phyloP scores from a whole-genome alignment of 2,888 invertebrate species.

The Mayetiola destructor region DNA sequence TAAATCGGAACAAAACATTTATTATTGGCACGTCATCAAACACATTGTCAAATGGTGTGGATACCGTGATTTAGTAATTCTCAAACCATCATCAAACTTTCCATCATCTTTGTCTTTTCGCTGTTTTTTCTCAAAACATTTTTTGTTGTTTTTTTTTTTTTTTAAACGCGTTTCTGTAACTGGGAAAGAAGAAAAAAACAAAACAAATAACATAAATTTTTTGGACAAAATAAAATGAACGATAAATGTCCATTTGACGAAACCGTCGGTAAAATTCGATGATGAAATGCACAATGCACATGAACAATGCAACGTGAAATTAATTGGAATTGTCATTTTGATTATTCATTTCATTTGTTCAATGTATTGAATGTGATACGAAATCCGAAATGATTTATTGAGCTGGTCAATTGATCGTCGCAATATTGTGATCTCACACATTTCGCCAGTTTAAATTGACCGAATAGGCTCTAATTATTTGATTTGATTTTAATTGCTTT shows the following conservation, averaged over 20 bases:
- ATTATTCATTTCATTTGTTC: not conserved
- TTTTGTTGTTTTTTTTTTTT: not conserved
- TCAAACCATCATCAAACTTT: not conserved
- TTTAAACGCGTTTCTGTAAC: not conserved
- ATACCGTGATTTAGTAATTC: conserved; percentile 7
- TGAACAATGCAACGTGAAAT: no score
- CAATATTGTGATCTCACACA: no score
- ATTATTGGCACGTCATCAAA: not conserved
- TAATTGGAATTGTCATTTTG: no score
- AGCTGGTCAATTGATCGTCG: no score
- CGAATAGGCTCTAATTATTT: not conserved
- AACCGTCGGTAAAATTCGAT: no score
- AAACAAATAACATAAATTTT: not conserved
- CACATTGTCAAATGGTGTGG: no score
- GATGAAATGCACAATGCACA: no score
- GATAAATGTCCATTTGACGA: no score
- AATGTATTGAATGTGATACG: no score
- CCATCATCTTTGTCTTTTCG: not conserved
- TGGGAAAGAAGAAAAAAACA: not conserved
- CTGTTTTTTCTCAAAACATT: not conserved
- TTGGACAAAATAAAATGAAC: not conserved
- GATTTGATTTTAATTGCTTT: not conserved
- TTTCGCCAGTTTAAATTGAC: no score
- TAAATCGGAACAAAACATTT: not conserved
- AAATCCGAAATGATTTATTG: no score